Evolutionary conservation across 2,888 invertebrate genomes (phyloP).

Genomic region (Lampropteryx suffumata): DNA sequence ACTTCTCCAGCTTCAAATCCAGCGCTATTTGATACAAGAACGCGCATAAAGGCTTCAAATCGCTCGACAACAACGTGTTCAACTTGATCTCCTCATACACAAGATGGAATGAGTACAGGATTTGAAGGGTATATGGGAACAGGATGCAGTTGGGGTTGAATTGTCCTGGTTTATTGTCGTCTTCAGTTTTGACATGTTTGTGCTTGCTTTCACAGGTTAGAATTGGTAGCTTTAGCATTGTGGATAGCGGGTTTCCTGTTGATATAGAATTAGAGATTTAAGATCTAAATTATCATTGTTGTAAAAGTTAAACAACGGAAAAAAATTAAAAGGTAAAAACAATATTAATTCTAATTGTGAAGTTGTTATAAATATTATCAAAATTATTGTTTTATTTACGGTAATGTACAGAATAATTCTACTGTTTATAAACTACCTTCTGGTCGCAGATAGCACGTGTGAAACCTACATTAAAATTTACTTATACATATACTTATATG

Average conservation of each 20-base stretch:
- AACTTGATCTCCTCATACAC: conserved; percentile 96
- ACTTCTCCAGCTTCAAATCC: conserved; percentile 88
- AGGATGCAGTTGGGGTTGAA: conserved; percentile 86
- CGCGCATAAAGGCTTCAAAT: conserved; percentile 85
- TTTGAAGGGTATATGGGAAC: conserved; percentile 88
- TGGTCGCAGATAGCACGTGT: too few species aligned
- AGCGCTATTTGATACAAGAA: conserved; percentile 89
- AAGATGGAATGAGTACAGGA: conserved; percentile 92
- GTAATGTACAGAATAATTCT: too few species aligned
- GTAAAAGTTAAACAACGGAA: too few species aligned
- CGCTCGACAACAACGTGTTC: conserved; percentile 86
- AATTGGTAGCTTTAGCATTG: conserved; percentile 64
- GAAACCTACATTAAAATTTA: too few species aligned
- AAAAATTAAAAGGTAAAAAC: too few species aligned
- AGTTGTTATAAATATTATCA: too few species aligned
- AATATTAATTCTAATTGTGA: too few species aligned
- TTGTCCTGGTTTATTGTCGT: conserved; percentile 61
- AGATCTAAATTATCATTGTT: too few species aligned
- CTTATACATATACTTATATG: too few species aligned
- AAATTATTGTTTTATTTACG: too few species aligned
- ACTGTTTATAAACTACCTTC: too few species aligned
- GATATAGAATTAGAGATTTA: neutral
- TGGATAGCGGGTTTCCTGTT: conserved; percentile 57
- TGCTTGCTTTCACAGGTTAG: conserved; percentile 37
- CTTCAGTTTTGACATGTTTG: conserved; percentile 38